Base-by-base conservation (phyloP, 2,113 vertebrate genomes). In the Panthera leo region DNA sequence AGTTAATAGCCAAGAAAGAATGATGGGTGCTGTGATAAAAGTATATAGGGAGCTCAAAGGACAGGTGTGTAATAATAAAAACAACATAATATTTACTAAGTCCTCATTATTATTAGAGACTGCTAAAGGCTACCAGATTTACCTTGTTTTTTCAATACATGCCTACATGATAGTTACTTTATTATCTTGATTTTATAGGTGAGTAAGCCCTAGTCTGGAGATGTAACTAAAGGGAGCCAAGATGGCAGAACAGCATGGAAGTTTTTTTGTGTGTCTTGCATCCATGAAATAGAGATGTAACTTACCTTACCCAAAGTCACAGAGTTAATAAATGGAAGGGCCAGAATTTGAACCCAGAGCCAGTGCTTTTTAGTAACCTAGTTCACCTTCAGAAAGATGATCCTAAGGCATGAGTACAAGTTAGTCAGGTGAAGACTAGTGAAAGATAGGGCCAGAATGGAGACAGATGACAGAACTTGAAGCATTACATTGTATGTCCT, bases 331-430 rank as follows among this genome's bases (percentile, higher is more conserved):
- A 75, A 23, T 95, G 5, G 21, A 78, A 78, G 68, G 18, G 34
- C 34, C 78, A 58, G 78, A 92, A 92, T 83, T 93, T 85, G 65
- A 95, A 73, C 90, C 29, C 19, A 75, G 19, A 83, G 73, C 71
- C 42, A 45, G 3, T 82, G 73, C 71, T 88, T 31, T 93, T 31
- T 76, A 1, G 27, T 53, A 29, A 48, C 34, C 19, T 84, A 39
- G 15, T 58, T 39, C 14, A 58, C 34, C 9, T 10, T 79, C 82
- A 18, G 34, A 82, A 92, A 76, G 29, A 29, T 73, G 39, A 78
- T 92, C 61, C 55, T 82, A 65, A 51, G 61, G 36, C 11, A 82
- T 68, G 58, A 89, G 55, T 55, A 61, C 19, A n/a, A 31, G 19
- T 39, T 76, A 89, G 7, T 19, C 31, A 73, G n/a, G 73, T 87